Evolutionary conservation across 2,888 invertebrate species (phyloP), one percentile per base, ranked within the genome.

Genomic region (Lasioglossum figueresi): DNA sequence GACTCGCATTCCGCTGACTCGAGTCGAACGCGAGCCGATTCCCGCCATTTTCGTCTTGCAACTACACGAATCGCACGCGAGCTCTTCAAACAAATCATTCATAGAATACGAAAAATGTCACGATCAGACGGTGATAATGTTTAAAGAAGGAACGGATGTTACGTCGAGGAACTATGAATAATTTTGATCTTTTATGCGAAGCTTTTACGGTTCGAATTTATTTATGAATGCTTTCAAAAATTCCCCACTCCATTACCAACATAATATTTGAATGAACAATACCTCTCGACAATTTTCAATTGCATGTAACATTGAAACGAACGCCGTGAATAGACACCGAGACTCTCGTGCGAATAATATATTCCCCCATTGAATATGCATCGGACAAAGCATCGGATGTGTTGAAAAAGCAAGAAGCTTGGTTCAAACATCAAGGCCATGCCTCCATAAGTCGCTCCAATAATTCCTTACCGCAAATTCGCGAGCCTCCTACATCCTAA

Each of bases 1-100:
- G 88, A 86, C 86, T 87, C 83, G 88, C 84, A 34, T 75, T 56
- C 45, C 56, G 66, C 31, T 80, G 85, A 84, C 76, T 84, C 37
- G 73, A 83, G 80, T 80, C 84, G 76, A 90, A 34, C 19, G 37
- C 37, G 27, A 68, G 70, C 34, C 34, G 66, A 66, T 66, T 66
- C 31, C 66, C 34, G 66, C 66, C 66, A 66, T 66, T 66, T 66
- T 66, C 66, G 34, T 1, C 19, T 19, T 16, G n/a, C 52, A 52
- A 52, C 19, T 31, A 14, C 34, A 5, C 8, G 34, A 66, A 63
- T 0, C 31, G 16, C 31, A 19, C 31, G 31, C 31, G 31, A 16
- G 34, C 34, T 31, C 16, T 16, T 4, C 6, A 5, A 27, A 5
- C 12, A 27, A 59, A 27, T 59, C 14, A 16, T 52, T 8, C 52